Percentiles rank a stretch among this genome's conserved stretches.
phyloP scores from a whole-genome alignment of 1,140 invertebrate genomes.

The Venustaconcha ellipsiformis region DNA sequence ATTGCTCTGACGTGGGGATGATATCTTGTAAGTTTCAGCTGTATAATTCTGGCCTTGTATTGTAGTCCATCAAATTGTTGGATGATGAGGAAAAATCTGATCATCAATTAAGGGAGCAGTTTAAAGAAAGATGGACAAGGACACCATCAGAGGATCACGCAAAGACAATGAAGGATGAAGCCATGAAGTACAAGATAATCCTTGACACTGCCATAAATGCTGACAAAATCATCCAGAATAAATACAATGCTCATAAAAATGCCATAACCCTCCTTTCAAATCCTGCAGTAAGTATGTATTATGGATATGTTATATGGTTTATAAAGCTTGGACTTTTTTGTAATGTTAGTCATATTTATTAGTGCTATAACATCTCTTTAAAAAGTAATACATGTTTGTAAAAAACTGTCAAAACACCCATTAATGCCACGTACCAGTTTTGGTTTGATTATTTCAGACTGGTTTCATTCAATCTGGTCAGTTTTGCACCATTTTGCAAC shows the following conservation, averaged over 20 bases:
- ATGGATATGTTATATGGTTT: too few relatives aligned
- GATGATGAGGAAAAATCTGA: conserved; percentile 94
- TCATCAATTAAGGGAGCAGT: conserved; percentile 87
- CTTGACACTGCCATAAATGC: conserved; percentile 89
- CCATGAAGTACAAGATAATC: conserved; percentile 89
- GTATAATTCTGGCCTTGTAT: conserved; percentile 47
- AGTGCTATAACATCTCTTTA: too few relatives aligned
- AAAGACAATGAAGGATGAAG: conserved; percentile 80
- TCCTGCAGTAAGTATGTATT: conserved; percentile 71
- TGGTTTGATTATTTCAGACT: too few relatives aligned
- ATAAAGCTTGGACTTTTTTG: too few relatives aligned
- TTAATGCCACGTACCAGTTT: too few relatives aligned
- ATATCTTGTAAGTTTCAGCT: background rate
- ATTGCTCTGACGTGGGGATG: background rate
- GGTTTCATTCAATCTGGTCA: too few relatives aligned
- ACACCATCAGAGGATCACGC: conserved; percentile 90
- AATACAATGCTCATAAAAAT: conserved; percentile 84
- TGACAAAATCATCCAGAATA: conserved; percentile 84
- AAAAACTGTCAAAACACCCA: too few relatives aligned
- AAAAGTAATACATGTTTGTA: too few relatives aligned
- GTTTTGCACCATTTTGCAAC: too few relatives aligned
- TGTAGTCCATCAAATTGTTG: conserved; percentile 75
- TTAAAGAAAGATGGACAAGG: conserved; percentile 89
- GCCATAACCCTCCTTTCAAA: conserved; percentile 87
- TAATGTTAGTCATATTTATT: too few relatives aligned